Evolutionary conservation across 2,888 invertebrate genomes (phyloP), one percentile per base, ranked within the genome.

Genomic region (Idaea dimidiata): DNA sequence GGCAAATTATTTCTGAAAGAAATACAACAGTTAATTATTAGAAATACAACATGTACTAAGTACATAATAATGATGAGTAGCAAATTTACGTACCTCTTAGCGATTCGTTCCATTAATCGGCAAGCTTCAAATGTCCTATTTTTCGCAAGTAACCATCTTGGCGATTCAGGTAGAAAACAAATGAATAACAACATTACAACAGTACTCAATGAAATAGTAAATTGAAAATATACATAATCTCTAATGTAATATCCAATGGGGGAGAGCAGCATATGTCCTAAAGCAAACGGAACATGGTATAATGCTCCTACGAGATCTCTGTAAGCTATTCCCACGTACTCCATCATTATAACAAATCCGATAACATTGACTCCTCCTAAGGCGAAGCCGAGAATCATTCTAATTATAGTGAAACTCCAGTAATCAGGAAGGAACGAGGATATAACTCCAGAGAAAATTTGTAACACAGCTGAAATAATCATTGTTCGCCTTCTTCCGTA

Each of bases 301-400:
- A 95, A 75, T 8, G 95, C 94, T 0, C 94, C 93, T 54, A 94
- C 88, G 1, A 84, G 58, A 62, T 93, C 93, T 69, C 94, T 87
- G 67, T 88, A 85, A n/a, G 75, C 78, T 4, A 78, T 86, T 16
- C 95, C 95, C 59, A 95, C 91, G 62, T 94, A 91, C 80, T 95
- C 95, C 95, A 95, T 95, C 0, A 95, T 82, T 8, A 95, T 86
- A 2, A 92, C 91, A 71, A 88, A 91, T 17, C 87, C 82, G 16
- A 88, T 75, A 16, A 96, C 95, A 95, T 96, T 95, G 0, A 96
- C 94, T 17, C 97, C 97, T 53, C 96, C 97, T 1, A 96, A 95
- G n/a, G 96, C 94, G 60, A 95, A 84, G 0, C 96, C 97, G 33
- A 95, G 93, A 18, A 96, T 74, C 81, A 96, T 95, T 76, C 97